Evolutionary conservation across 2,888 invertebrate species (phyloP), one percentile per base, ranked within the genome.

Genomic region (Antheraea assamensis): DNA sequence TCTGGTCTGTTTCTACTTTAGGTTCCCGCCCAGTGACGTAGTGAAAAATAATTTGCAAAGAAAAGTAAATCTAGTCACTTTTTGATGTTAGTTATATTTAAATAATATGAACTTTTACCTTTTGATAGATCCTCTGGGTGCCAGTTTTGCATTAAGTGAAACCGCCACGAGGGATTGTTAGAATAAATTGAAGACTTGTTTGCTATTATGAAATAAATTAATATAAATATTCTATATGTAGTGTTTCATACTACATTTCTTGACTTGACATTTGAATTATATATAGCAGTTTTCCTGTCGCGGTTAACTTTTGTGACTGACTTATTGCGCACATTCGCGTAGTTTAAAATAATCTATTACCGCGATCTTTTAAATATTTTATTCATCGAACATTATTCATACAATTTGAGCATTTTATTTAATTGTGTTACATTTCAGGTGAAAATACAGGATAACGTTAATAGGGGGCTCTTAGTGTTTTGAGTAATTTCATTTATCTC

Each of bases 311-410:
- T 74, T 71, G 74, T 71, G 66, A 68, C 52, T 74, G 86, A 90
- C 89, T 87, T 89, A 85, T 91, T 90, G 85, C 94, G 94, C 94
- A 94, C 94, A 94, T 89, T 92, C 90, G 93, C 92, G 91, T 93
- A 93, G 90, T 86, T 93, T 92, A n/a, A n/a, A 90, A 90, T 88
- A 87, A 89, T 91, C 90, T 90, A 89, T 89, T 92, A 92, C 91
- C 93, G 92, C 93, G 93, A 93, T 93, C 92, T 88, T 90, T 91
- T 87, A 88, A 87, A 87, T 81, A 80, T 84, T 78, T 76, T 78
- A 78, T 77, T 78, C 58, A 35, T 35, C 35, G 61, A 61, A 61
- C 61, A 30, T 61, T 27, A 27, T 3, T 61, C 61, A 30, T 61
- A 17, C 13, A 10, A 15, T 27, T 58, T 21, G 21, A 58, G 58